phyloP scores from a whole-genome alignment of 2,113 vertebrate genomes.

The Leuciscus idus region DNA sequence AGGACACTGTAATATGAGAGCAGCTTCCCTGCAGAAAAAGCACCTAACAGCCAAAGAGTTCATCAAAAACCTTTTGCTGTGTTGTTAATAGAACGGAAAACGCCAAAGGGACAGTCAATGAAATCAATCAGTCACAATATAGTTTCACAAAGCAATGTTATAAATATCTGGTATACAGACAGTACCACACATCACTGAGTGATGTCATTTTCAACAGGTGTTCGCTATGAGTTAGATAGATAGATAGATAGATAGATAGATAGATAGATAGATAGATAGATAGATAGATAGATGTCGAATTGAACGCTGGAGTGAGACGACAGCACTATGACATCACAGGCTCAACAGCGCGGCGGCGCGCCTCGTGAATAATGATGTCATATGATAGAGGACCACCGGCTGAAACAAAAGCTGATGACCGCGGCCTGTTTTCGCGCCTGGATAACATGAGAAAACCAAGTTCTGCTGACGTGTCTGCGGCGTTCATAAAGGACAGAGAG shows the following conservation, averaged over 20 bases:
- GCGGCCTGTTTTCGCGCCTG: not conserved
- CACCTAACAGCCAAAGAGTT: not conserved
- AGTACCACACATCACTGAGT: not conserved
- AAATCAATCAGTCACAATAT: not conserved
- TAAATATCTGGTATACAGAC: not conserved
- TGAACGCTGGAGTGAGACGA: not conserved
- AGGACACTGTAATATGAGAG: not conserved
- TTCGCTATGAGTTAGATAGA: not conserved
- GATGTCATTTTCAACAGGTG: not conserved
- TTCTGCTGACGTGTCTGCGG: not conserved
- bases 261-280: not conserved
- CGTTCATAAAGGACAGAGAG: not conserved
- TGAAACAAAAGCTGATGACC: constrained; percentile 6
- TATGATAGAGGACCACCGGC: not conserved
- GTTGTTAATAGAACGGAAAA: not conserved
- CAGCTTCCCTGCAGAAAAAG: not conserved
- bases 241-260: not conserved
- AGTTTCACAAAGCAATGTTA: not conserved
- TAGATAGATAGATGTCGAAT: not conserved
- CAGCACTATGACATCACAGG: not conserved
- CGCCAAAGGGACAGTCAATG: not conserved
- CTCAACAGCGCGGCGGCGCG: not conserved
- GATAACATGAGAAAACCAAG: too few species aligned
- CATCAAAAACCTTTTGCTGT: not conserved
- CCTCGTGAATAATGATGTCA: constrained; percentile 5